Conservation (phyloP, 1,140 invertebrate species). For the Alviniconcha marisindica region DNA sequence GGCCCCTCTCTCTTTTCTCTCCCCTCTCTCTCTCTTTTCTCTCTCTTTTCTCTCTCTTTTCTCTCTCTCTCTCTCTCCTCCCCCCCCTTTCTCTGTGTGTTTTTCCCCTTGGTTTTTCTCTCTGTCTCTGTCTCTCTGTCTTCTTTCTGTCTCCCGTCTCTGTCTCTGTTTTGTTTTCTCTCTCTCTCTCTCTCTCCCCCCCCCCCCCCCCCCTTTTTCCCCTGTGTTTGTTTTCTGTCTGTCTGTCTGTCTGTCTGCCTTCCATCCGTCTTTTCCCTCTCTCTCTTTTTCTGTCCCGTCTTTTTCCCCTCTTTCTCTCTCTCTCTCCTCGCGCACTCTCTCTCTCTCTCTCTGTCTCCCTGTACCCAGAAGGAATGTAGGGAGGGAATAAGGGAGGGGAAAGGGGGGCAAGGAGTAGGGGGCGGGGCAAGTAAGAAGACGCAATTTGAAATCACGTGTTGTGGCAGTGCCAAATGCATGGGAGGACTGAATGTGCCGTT, state of each 20-base stretch:
- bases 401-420: too few species aligned
- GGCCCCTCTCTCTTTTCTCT: neutral
- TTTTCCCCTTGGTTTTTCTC: neutral
- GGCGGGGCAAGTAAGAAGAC: too few species aligned
- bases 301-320: neutral
- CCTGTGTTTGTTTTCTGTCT: neutral
- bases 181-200: neutral
- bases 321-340: neutral
- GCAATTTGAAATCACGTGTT: too few species aligned
- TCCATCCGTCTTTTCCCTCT: neutral
- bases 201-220: neutral
- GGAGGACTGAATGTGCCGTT: too few species aligned
- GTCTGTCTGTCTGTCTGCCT: neutral
- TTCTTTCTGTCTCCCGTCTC: neutral
- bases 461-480: too few species aligned
- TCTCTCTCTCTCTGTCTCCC: neutral
- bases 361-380: too few species aligned
- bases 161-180: neutral
- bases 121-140: neutral
- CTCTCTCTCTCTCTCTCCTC: neutral
- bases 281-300: neutral
- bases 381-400: too few species aligned
- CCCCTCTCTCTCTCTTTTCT: neutral
- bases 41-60: neutral
- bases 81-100: neutral